phyloP scores from a whole-genome alignment of 2,888 invertebrate genomes.

The Drosophila histrio region DNA sequence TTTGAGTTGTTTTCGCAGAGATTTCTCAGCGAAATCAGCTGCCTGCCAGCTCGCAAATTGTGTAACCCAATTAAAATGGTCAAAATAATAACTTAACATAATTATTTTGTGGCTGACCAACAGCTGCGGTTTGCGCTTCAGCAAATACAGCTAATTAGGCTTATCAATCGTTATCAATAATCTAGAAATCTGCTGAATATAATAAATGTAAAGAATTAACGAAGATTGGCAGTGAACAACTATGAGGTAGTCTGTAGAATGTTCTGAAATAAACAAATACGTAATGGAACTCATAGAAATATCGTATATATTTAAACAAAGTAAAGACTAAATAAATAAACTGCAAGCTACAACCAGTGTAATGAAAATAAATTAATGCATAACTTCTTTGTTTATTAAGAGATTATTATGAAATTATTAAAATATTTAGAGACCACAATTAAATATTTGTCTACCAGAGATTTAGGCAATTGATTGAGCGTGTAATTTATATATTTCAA shows the following conservation, averaged over 20 bases:
- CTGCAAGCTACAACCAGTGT: too few species aligned
- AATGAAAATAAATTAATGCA: too few species aligned
- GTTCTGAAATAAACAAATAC: too few species aligned
- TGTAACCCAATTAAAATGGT: conserved; percentile 42
- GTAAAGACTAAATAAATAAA: too few species aligned
- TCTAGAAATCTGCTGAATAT: neutral
- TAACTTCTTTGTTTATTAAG: too few species aligned
- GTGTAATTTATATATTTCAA: too few species aligned
- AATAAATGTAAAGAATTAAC: neutral
- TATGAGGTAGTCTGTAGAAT: neutral
- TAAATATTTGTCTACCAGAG: too few species aligned
- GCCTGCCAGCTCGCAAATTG: conserved; percentile 35
- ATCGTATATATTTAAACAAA: too few species aligned
- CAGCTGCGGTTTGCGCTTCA: conserved; percentile 55
- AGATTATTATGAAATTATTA: too few species aligned
- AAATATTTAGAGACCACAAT: too few species aligned
- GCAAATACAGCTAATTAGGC: neutral
- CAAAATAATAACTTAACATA: conserved; percentile 31
- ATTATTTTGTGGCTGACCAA: conserved; percentile 44
- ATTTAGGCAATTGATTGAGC: too few species aligned
- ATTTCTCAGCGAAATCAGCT: conserved; percentile 31
- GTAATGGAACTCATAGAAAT: too few species aligned
- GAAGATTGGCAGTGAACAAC: neutral
- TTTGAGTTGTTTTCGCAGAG: conserved; percentile 10
- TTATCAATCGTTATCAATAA: neutral